Conservation (phyloP, 1,140 invertebrate genomes). For the Pseudomyrmex cubaensis region DNA sequence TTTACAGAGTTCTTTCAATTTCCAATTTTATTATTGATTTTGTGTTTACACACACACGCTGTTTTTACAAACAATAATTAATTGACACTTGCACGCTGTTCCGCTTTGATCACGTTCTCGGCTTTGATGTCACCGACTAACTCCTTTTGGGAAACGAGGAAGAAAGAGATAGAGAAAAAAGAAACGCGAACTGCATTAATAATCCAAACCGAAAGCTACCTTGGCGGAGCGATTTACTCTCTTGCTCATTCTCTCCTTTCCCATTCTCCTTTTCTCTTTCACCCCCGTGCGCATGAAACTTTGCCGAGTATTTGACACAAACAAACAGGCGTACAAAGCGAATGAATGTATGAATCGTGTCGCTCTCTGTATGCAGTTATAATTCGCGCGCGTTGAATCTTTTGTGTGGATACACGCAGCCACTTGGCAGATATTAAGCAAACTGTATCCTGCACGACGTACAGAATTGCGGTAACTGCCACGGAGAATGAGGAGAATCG, state of each 20-base stretch:
- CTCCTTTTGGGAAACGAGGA: no score
- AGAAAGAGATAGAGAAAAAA: no score
- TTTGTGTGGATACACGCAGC: not conserved
- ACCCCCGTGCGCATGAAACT: not conserved
- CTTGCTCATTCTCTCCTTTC: not conserved
- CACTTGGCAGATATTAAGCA: constrained; percentile 29
- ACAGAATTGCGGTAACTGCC: not conserved
- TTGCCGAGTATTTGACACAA: not conserved
- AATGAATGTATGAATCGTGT: constrained; percentile 14
- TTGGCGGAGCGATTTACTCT: constrained; percentile 14
- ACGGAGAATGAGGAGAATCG: not conserved
- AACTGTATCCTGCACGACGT: not conserved
- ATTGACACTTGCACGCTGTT: no score
- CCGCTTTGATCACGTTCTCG: no score
- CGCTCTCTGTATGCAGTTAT: not conserved
- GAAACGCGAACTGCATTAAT: constrained; percentile 36
- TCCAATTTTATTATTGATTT: no score
- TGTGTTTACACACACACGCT: no score
- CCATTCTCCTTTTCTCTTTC: no score
- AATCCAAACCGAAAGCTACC: constrained; percentile 22
- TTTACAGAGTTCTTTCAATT: no score
- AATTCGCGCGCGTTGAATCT: not conserved
- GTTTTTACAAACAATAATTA: no score
- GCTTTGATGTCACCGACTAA: no score
- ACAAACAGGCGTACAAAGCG: constrained; percentile 23